Evolutionary conservation across 2,797 vertebrate genomes (phyloP), one percentile per base, ranked within the genome.

Genomic region (Odontamblyopus rebecca): DNA sequence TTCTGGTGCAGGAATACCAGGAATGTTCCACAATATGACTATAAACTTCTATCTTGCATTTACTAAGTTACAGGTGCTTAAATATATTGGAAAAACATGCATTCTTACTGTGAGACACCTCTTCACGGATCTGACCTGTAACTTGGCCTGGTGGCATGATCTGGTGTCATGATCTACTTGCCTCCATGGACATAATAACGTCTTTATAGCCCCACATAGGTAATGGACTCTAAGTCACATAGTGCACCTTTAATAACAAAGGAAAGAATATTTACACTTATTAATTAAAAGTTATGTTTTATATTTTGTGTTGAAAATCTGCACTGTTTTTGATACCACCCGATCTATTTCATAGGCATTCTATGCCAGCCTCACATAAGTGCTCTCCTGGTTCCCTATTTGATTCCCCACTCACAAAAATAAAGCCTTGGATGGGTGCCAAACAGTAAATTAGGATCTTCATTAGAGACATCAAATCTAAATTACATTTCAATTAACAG

Each of bases 401-500:
- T 89, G 86, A 92, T 81, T 90, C 78, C 41, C 66, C 29, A 18
- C 71, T 75, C 78, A 79, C 82, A 89, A 83, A 90, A 85, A 84
- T 79, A 84, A 86, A 81, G 77, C 74, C 75, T 82, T 92, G 88
- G 89, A 89, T 63, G 79, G 73, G 69, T 82, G 85, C 86, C 88
- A 89, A 87, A 81, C 72, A 86, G 80, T 87, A 89, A 89, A 91
- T 89, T 86, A 90, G 81, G 75, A 87, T 91, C 89, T 88, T 91
- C 89, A 92, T 91, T 89, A 91, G 84, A 89, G 79, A 85, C 87
- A 92, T 92, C 89, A 92, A 87, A 88, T 87, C 83, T 82, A 87
- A 92, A 94, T 92, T 91, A 89, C 86, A 89, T 92, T 91, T 91
- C 90, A 92, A 93, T 94, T 92, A 94, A 90, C 91, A 89, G 91